phyloP scores from a whole-genome alignment of 2,113 vertebrate genomes.

The Callipepla californica region DNA sequence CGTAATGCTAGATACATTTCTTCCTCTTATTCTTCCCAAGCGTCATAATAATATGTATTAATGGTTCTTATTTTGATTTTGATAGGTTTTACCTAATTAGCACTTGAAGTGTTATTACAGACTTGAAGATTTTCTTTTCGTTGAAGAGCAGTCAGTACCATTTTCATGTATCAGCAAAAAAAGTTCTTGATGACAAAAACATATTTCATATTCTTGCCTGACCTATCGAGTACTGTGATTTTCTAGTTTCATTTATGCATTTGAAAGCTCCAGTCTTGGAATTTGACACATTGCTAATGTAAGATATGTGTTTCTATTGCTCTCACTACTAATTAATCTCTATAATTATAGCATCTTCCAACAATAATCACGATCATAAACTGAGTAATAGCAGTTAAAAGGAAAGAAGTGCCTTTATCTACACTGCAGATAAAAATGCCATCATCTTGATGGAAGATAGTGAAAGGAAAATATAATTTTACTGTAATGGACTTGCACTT shows the following conservation, averaged over 20 bases:
- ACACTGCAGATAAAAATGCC: not conserved
- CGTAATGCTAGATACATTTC: not conserved
- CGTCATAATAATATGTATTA: constrained; percentile 11
- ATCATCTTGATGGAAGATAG: not conserved
- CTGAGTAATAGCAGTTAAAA: constrained; percentile 19
- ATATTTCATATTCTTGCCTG: constrained; percentile 48
- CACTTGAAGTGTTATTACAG: constrained; percentile 33
- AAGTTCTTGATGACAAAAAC: not conserved
- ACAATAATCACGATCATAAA: constrained; percentile 56
- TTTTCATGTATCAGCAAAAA: constrained; percentile 54
- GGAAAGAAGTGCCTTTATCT: constrained; percentile 32
- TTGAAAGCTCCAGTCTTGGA: constrained; percentile 39
- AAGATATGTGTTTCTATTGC: constrained; percentile 46
- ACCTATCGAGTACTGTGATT: constrained; percentile 29
- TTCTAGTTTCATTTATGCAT: constrained; percentile 37
- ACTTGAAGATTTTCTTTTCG: not conserved
- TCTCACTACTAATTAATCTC: constrained; percentile 72
- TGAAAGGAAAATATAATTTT: constrained; percentile 22
- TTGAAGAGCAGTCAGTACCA: constrained; percentile 6
- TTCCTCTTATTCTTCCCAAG: constrained; percentile 34
- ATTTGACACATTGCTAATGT: constrained; percentile 47
- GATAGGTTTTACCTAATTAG: constrained; percentile 65
- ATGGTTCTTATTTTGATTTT: constrained; percentile 66
- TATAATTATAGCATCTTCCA: constrained; percentile 60
- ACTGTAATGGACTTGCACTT: not conserved